Conservation (phyloP, 2,113 vertebrate species). For the Phylloscopus trochilus region DNA sequence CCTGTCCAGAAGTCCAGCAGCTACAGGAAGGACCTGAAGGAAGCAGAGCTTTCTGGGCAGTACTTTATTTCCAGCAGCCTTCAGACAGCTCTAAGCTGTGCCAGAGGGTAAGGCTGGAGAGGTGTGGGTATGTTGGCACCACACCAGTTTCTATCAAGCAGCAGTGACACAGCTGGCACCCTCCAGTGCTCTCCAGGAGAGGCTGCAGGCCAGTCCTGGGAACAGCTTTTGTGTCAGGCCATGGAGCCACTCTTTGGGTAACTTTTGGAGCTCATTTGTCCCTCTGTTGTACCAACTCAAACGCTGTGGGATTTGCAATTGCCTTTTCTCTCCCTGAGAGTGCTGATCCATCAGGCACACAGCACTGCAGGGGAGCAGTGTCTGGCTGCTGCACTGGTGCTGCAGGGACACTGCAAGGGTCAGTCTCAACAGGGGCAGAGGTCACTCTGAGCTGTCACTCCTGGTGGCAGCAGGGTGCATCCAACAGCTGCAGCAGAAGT, state of each 20-base stretch:
- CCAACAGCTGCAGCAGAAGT: neutral
- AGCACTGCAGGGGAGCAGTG: neutral
- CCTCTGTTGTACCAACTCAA: neutral
- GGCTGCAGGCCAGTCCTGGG: neutral
- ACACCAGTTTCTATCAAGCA: neutral
- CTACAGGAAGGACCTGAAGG: neutral
- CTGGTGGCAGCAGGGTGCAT: neutral
- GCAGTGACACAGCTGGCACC: neutral
- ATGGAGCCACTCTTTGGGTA: accelerated
- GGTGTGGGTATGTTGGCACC: neutral
- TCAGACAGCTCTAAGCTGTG: neutral
- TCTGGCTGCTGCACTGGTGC: neutral
- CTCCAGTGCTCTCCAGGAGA: neutral
- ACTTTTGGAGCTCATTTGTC: neutral
- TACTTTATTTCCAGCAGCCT: neutral
- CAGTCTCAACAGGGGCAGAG: neutral
- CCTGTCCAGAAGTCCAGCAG: neutral
- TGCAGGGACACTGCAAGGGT: neutral
- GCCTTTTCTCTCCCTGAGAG: neutral
- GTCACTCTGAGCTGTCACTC: neutral
- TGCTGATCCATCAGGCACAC: neutral
- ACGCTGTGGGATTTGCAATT: neutral
- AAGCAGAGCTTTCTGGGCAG: neutral
- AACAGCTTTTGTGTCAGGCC: neutral
- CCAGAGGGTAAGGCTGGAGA: neutral